phyloP scores from a whole-genome alignment of 2,113 vertebrate species.

The Narcine bancroftii region DNA sequence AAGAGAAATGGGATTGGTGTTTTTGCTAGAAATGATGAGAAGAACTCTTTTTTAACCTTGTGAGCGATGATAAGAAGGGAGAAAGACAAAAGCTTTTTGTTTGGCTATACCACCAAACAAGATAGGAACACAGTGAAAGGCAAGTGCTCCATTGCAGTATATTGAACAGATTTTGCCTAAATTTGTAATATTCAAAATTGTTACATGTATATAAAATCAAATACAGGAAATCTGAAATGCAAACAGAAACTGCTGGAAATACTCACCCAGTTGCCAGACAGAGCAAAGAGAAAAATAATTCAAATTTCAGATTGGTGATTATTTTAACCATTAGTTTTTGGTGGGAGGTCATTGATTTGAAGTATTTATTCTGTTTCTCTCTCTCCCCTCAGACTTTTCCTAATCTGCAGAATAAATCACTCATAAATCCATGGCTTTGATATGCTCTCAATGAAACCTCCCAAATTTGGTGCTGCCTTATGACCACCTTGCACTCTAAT shows the following conservation, averaged over 20 bases:
- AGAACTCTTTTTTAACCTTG: neutral
- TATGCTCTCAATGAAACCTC: too few relatives aligned
- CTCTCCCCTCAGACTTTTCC: too few relatives aligned
- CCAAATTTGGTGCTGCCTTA: neutral
- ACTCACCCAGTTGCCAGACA: too few relatives aligned
- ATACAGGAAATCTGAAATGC: too few relatives aligned
- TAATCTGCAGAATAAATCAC: too few relatives aligned
- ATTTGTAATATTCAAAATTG: neutral
- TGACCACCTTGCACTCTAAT: neutral
- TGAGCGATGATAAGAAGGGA: neutral
- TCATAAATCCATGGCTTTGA: neutral
- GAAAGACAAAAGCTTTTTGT: neutral
- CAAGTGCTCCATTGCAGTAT: neutral
- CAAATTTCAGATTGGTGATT: too few relatives aligned
- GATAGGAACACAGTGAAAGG: neutral
- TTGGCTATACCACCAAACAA: neutral
- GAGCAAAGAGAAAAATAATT: too few relatives aligned
- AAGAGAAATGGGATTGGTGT: neutral
- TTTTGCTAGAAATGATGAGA: neutral
- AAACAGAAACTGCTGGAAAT: too few relatives aligned
- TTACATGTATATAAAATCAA: too few relatives aligned
- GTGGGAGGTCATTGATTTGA: too few relatives aligned
- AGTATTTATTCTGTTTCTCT: too few relatives aligned
- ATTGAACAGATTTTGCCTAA: neutral
- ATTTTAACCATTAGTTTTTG: too few relatives aligned